Base-by-base conservation (phyloP, 2,888 invertebrate species). In the Archips xylosteana region DNA sequence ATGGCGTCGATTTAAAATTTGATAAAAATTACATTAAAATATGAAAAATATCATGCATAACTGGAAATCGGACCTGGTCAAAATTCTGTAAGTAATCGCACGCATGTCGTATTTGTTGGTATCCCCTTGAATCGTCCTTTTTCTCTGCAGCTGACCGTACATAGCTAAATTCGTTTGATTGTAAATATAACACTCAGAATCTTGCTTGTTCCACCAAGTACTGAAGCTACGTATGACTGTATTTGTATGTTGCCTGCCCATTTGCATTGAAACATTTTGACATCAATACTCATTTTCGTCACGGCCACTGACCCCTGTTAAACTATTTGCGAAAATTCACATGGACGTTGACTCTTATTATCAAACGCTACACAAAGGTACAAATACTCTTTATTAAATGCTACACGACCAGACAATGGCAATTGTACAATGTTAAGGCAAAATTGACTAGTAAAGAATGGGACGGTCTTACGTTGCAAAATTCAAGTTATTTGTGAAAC, bases 251-350 rank as follows among this genome's bases (percentile, higher is more conserved):
- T 45, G 12, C 12, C 45, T 45, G n/a, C n/a, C 49, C 1, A 51
- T 23, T 54, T 15, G 13, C 51, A 15, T 51, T 54, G n/a, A 49
- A 47, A 49, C 12, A n/a, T n/a, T 54, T 54, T 23, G 57, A 32
- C 57, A 57, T 57, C 57, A 57, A 10, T 57, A 32, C 12, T 32
- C 57, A 10, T 32, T 57, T 57, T 32, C 32, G 57, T 57, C 57
- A 57, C 57, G 57, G 57, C 10, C 57, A 32, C 57, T 57, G 57
- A 57, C 57, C 57, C 57, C 32, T 32, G 32, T 12, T 32, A 12
- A 57, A 57, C 57, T 57, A 57, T 57, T 57, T 12, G 57, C 32
- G 12, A 57, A 57, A 57, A 57, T 57, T 32, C 57, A 57, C 57
- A 57, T 10, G 57, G 57, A 12, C 57, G 12, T 57, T 57, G 57